Base-by-base conservation (phyloP, 2,888 invertebrate species). In the Hetaerina titia region DNA sequence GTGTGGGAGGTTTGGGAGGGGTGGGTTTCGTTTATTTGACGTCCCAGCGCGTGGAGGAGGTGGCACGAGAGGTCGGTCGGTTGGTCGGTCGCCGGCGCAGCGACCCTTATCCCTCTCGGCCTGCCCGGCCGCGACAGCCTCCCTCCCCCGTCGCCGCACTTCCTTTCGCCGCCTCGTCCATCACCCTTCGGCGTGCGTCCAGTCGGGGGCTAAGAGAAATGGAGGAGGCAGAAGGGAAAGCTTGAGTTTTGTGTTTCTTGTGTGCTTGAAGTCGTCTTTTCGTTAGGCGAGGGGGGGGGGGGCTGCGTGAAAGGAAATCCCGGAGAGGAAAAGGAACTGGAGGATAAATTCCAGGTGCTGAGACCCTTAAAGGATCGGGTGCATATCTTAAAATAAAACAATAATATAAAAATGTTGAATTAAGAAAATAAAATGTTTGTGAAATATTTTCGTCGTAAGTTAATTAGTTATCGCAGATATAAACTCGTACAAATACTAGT, bases 11-110 rank as follows among this genome's bases (percentile, higher is more conserved):
- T 19, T 22, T 22, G 69, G n/a, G 22, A n/a, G 17, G 69, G 69
- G 31, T 64, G 90, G 63, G 90, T 63, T 64, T 90, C 90, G 90
- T 90, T 90, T 64, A 90, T 90, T 25, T 19, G 45, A 63, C 63
- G 90, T 7, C 25, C 60, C 89, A 45, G 45, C 88, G 17, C 57
- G 57, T 22, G 22, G 90, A 60, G 60, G 25, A 90, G 25, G 60
- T 89, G 25, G 31, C 90, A 17, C 90, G 25, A 60, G 58, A 69
- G 22, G n/a, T 69, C 69, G 69, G n/a, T 69, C 69, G 2, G 9
- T 69, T 17, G 22, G 6, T n/a, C 69, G 22, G n/a, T n/a, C 11
- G 45, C 45, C 45, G 45, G 4, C 45, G 45, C n/a, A 9, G 69
- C 4, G 22, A 69, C n/a, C 69, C 69, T 69, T 15, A 15, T 63